Conservation (phyloP, 2,113 vertebrate species). For the Heteronetta atricapilla region DNA sequence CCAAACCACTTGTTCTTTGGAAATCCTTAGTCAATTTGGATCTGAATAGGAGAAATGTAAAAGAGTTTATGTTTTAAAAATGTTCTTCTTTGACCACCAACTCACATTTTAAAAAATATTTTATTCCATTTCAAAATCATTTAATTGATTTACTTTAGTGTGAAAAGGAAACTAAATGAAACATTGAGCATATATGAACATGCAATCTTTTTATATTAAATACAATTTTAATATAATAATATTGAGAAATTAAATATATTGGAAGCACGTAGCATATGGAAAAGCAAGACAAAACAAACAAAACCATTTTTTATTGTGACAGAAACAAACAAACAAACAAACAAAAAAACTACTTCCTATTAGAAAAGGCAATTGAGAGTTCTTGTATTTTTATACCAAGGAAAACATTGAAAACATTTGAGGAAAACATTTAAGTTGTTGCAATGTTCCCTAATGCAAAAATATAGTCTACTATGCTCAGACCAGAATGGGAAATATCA, state of each 20-base stretch:
- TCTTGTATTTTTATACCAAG: background rate
- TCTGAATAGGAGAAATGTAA: background rate
- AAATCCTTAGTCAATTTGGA: background rate
- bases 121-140: background rate
- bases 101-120: background rate
- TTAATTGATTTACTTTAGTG: background rate
- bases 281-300: background rate
- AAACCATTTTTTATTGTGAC: background rate
- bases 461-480: background rate
- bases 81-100: background rate
- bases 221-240: background rate
- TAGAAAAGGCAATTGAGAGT: background rate
- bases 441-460: background rate
- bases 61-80: background rate
- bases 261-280: background rate
- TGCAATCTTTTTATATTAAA: background rate
- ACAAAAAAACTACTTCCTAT: background rate
- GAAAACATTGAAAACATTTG: too few relatives aligned
- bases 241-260: background rate
- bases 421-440: background rate
- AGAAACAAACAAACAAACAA: too few relatives aligned
- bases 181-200: background rate
- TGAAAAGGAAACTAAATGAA: background rate
- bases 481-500: background rate
- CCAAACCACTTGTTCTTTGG: background rate